Percentiles rank a stretch among this genome's conserved stretches.
phyloP scores from a whole-genome alignment of 2,797 vertebrate species.

The Sebastes hopkinsi region DNA sequence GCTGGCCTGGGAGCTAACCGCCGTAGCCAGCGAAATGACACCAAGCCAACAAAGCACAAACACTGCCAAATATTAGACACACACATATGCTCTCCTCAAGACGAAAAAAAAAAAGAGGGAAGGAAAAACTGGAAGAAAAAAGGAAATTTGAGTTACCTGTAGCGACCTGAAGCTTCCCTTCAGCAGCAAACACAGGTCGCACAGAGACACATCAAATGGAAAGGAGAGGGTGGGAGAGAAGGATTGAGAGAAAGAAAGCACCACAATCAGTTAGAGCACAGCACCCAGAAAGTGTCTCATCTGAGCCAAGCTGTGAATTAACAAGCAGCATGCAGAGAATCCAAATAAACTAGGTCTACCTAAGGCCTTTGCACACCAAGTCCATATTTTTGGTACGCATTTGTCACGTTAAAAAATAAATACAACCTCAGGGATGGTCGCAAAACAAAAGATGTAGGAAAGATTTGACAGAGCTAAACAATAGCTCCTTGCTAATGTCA shows the following conservation, averaged over 20 bases:
- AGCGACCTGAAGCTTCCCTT: conserved; percentile 99
- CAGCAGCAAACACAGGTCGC: conserved; percentile 81
- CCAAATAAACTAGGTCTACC: neutral
- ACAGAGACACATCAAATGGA: conserved; percentile 71
- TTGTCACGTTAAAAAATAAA: too few relatives aligned
- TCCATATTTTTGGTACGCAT: too few relatives aligned
- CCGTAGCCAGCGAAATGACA: conserved; percentile 45
- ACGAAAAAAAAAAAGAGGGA: neutral
- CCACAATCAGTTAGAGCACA: conserved; percentile 69
- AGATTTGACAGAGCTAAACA: too few relatives aligned
- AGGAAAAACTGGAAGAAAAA: conserved; percentile 59
- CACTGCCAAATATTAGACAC: conserved; percentile 50
- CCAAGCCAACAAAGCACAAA: conserved; percentile 56
- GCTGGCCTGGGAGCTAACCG: conserved; percentile 54
- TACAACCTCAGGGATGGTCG: too few relatives aligned
- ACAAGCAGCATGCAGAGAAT: conserved; percentile 70
- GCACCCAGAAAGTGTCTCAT: conserved; percentile 46
- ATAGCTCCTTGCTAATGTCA: too few relatives aligned
- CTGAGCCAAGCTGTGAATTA: conserved; percentile 62
- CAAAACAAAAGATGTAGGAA: too few relatives aligned
- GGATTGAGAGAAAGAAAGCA: conserved; percentile 63
- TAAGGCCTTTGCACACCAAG: too few relatives aligned
- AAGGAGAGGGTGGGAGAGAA: conserved; percentile 62
- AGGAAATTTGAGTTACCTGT: conserved; percentile 86
- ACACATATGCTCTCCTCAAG: conserved; percentile 23